These are phyloP conservation scores for Chondrilla cf. caribensis DNA, from an alignment of 37 sponge, comb jelly and placozoan species.

Conservation along the genomic window DNA sequence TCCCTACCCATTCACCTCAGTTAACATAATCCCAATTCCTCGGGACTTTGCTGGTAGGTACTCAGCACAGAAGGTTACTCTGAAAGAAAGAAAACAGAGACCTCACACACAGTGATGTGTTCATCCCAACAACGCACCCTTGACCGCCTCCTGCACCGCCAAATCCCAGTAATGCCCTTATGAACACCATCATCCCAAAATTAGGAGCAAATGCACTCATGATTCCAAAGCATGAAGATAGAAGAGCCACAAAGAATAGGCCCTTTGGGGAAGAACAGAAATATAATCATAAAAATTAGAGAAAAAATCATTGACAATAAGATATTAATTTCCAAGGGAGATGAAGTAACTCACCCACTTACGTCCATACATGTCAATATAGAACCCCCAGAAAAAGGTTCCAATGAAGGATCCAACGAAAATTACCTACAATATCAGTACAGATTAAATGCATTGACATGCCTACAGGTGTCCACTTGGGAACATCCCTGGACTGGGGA, in stretches of 20 bases:
- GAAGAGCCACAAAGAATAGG: not conserved
- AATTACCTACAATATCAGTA: constrained; percentile 19
- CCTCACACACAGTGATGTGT: too few species aligned
- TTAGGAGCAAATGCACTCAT: constrained; percentile 48
- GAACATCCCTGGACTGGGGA: too few species aligned
- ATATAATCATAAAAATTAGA: too few species aligned
- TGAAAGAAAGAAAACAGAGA: not conserved
- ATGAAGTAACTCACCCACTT: constrained; percentile 2
- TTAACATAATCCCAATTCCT: constrained; percentile 22
- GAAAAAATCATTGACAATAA: too few species aligned
- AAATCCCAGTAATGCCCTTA: constrained; percentile 30
- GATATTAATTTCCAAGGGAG: too few species aligned
- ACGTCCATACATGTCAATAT: constrained; percentile 26
- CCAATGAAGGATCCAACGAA: constrained; percentile 33
- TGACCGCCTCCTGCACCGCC: constrained; percentile 14
- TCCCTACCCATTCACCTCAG: not conserved
- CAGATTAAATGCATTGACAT: too few species aligned
- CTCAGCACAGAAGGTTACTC: constrained; percentile 56
- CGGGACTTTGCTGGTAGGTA: constrained; percentile 54
- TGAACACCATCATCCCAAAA: constrained; percentile 28
- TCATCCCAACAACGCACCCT: too few species aligned
- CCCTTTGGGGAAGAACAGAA: not conserved
- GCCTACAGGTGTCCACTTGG: too few species aligned
- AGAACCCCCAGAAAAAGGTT: not conserved
- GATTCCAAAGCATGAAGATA: constrained; percentile 4